Percentiles rank a stretch among this genome's conserved stretches.
Evolutionary conservation across 2,113 vertebrate species (phyloP).

Genomic region (Mirounga angustirostris): DNA sequence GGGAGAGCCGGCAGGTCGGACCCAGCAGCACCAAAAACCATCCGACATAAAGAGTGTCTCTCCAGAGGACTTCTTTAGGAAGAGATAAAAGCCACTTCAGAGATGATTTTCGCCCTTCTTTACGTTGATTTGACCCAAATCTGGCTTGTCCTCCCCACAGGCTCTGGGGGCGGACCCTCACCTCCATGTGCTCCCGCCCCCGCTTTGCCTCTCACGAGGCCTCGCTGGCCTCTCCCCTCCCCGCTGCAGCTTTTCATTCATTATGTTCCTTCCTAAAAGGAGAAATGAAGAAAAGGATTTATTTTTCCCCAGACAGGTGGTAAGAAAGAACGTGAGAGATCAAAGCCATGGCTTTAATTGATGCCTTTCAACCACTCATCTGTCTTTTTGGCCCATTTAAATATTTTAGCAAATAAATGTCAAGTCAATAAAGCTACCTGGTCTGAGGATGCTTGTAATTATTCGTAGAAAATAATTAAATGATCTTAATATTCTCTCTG

Average conservation of each 20-base stretch:
- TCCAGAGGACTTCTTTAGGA: slow-evolving; percentile 81
- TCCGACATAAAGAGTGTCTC: slow-evolving; percentile 48
- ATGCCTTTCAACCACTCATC: fast-evolving
- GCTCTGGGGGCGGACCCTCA: slow-evolving; percentile 50
- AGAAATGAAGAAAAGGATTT: neutral
- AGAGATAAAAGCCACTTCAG: slow-evolving; percentile 36
- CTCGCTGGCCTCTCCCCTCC: neutral
- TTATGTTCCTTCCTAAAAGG: neutral
- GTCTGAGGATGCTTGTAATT: neutral
- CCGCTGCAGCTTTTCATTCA: neutral
- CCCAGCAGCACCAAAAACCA: slow-evolving; percentile 60
- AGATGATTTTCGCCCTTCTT: neutral
- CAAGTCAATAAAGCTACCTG: neutral
- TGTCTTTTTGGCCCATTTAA: neutral
- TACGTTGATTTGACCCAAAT: slow-evolving; percentile 33
- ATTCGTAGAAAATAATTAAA: neutral
- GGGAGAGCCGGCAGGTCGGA: slow-evolving; percentile 70
- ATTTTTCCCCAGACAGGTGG: neutral
- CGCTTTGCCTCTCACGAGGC: neutral
- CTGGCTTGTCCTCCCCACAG: slow-evolving; percentile 67
- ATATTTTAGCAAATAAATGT: neutral
- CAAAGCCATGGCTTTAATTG: fast-evolving
- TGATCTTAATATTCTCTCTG: neutral
- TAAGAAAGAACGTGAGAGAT: neutral
- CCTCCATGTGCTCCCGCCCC: neutral